Evolutionary conservation across 1,140 invertebrate species (phyloP).

Genomic region (Calephelis nemesis): DNA sequence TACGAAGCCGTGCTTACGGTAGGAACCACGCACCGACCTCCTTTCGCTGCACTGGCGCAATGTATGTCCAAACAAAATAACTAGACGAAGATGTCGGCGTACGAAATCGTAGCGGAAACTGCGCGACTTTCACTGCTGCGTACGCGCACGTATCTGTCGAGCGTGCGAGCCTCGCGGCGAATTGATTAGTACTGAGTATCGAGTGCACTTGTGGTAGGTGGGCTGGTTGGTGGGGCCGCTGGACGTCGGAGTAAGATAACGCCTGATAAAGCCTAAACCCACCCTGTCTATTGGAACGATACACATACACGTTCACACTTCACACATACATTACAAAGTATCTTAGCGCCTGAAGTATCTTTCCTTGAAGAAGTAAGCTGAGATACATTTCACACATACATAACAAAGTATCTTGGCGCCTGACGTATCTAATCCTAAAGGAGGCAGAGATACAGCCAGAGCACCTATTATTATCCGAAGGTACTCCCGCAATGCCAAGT

Average conservation of each 20-base stretch:
- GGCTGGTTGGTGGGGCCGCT: slow-evolving; percentile 39
- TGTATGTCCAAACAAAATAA: slow-evolving; percentile 69
- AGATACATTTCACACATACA: too few relatives aligned
- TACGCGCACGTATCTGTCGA: slow-evolving; percentile 45
- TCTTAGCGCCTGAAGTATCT: too few relatives aligned
- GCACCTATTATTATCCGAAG: too few relatives aligned
- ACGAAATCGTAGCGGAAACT: slow-evolving; percentile 68
- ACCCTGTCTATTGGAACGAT: neutral
- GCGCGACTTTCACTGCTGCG: slow-evolving; percentile 70
- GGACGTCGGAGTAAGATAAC: neutral
- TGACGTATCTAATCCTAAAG: too few relatives aligned
- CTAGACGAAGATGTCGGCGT: slow-evolving; percentile 67
- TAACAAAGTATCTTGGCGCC: too few relatives aligned
- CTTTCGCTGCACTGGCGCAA: slow-evolving; percentile 76
- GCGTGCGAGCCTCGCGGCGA: slow-evolving; percentile 61
- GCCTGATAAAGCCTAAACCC: slow-evolving; percentile 1
- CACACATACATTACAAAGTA: too few relatives aligned
- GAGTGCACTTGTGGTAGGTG: slow-evolving; percentile 28
- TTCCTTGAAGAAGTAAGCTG: too few relatives aligned
- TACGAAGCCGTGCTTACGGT: slow-evolving; percentile 60
- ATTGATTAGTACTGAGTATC: slow-evolving; percentile 55
- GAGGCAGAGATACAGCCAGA: too few relatives aligned
- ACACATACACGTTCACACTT: too few relatives aligned
- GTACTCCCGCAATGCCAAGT: too few relatives aligned
- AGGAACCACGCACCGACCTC: slow-evolving; percentile 64